These are phyloP conservation scores for Aurelia sp. DNA, from an alignment of 30 jellyfish, hydroid and myxozoan genomes.

Conservation along the genomic window DNA sequence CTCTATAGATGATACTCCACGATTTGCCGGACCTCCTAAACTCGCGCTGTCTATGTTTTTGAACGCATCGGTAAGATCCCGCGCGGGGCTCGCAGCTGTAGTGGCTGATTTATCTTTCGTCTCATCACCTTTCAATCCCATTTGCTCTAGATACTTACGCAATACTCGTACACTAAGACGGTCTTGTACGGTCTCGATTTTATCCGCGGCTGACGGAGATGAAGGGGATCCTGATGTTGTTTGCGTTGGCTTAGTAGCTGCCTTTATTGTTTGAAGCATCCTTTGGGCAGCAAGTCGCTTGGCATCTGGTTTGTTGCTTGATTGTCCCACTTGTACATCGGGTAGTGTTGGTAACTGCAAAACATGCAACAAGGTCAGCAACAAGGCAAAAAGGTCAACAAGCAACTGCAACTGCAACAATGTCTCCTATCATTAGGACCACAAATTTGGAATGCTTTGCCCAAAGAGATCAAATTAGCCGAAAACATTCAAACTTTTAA, in stretches of 20 bases:
- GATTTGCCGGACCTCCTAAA: no score
- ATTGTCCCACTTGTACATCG: background rate
- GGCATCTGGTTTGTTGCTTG: constrained; percentile 19
- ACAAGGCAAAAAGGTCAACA: no score
- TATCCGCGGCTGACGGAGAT: no score
- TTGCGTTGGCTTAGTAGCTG: background rate
- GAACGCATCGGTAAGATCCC: background rate
- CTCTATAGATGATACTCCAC: constrained; percentile 31
- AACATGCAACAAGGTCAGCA: background rate
- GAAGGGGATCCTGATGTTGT: background rate
- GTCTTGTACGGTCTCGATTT: background rate
- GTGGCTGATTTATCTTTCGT: background rate
- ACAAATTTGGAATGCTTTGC: no score
- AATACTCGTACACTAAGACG: background rate
- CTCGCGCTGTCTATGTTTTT: background rate
- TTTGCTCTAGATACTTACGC: background rate
- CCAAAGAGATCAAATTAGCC: no score
- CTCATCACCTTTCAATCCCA: background rate
- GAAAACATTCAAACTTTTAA: no score
- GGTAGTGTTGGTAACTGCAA: constrained; percentile 9
- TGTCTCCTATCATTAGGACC: no score
- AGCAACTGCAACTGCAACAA: no score
- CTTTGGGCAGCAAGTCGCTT: constrained; percentile 19
- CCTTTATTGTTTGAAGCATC: background rate
- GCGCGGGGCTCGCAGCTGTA: background rate